phyloP scores from a whole-genome alignment of 2,113 vertebrate species.

The Equus quagga region DNA sequence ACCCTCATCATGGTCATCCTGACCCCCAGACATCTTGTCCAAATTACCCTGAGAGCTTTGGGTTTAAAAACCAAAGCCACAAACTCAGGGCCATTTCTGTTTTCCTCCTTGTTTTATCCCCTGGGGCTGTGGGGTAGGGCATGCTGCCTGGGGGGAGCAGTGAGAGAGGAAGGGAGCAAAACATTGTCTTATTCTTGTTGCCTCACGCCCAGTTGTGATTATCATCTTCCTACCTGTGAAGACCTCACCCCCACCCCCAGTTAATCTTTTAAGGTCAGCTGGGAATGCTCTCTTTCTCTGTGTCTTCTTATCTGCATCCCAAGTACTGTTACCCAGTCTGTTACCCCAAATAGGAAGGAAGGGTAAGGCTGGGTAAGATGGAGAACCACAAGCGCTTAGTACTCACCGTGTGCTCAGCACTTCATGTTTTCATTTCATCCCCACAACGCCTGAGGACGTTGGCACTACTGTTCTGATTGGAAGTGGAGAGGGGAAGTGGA shows the following conservation, averaged over 20 bases:
- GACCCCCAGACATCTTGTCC: background rate
- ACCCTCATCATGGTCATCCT: background rate
- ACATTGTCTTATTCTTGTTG: no score
- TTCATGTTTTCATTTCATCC: background rate
- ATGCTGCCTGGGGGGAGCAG: background rate
- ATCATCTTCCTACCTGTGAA: background rate
- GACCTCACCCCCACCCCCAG: background rate
- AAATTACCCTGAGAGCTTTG: background rate
- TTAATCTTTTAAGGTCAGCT: background rate
- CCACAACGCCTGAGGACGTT: no score
- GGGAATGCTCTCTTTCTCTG: background rate
- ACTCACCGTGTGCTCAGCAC: accelerated
- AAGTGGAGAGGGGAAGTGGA: no score
- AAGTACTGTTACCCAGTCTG: background rate
- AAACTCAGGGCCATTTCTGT: background rate
- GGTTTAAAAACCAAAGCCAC: background rate
- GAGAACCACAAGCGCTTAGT: no score
- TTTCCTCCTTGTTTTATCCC: background rate
- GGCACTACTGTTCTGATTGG: background rate
- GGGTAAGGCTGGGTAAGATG: background rate
- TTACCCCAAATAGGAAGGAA: background rate
- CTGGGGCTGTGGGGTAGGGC: no score
- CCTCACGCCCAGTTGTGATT: background rate
- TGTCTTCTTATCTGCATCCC: background rate
- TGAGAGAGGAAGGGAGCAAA: background rate